A percentile compares a stretch with the other conserved stretches of the same genome.
Evolutionary conservation across 2,888 invertebrate genomes (phyloP).

Genomic region (Tetragonisca angustula): DNA sequence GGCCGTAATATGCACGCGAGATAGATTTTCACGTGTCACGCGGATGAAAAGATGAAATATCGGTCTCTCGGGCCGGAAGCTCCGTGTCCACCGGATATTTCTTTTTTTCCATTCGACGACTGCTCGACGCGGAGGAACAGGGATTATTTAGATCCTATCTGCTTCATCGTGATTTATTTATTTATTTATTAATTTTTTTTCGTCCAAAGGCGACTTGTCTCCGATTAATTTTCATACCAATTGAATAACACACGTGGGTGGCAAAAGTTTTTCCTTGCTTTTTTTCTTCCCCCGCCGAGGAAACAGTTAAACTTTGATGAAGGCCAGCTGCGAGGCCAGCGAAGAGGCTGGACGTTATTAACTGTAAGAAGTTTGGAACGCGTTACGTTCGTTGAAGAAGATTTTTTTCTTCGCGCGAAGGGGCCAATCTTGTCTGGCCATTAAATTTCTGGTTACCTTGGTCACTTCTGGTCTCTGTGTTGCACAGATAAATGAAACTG

Average conservation of each 20-base stretch:
- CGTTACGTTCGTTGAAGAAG: neutral
- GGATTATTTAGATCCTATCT: neutral
- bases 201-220: neutral
- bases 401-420: neutral
- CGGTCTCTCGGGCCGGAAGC: neutral
- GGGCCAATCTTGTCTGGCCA: neutral
- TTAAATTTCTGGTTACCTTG: neutral
- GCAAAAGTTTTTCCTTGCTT: no score
- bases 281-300: no score
- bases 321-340: no score
- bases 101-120: neutral
- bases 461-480: no score
- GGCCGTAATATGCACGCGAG: constrained; percentile 5
- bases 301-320: no score
- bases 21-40: constrained; percentile 32
- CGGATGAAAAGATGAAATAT: constrained; percentile 35
- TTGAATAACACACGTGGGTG: neutral
- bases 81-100: neutral
- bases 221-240: neutral
- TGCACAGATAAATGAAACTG: no score
- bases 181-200: neutral
- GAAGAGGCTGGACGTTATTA: neutral
- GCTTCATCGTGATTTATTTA: neutral
- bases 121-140: neutral
- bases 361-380: no score